These are phyloP conservation scores for Neosilurus hyrtlii DNA, from an alignment of 2,797 vertebrate species.

Conservation along the genomic window DNA sequence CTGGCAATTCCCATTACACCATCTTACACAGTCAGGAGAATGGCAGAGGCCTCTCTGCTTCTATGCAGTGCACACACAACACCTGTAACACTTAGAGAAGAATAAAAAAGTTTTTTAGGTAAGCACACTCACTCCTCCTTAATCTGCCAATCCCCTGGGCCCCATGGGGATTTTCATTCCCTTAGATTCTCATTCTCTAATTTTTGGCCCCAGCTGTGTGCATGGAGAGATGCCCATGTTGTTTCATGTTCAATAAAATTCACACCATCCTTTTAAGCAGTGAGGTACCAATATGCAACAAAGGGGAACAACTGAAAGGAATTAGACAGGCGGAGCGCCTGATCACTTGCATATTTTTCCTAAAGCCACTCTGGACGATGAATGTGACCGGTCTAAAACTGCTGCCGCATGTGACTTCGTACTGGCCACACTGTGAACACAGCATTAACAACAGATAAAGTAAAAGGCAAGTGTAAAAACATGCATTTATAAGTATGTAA, in stretches of 20 bases:
- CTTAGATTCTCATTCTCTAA: slow-evolving; percentile 43
- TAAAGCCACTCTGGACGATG: slow-evolving; percentile 9
- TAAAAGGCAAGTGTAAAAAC: slow-evolving; percentile 24
- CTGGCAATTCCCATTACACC: slow-evolving; percentile 78
- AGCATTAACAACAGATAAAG: slow-evolving; percentile 63
- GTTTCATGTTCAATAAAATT: slow-evolving; percentile 73
- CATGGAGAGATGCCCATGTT: slow-evolving; percentile 66
- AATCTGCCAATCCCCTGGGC: slow-evolving; percentile 34
- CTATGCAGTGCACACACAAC: slow-evolving; percentile 56
- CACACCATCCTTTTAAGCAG: slow-evolving; percentile 64
- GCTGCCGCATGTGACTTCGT: slow-evolving; percentile 63
- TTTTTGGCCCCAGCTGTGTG: slow-evolving; percentile 52
- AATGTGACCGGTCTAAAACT: slow-evolving; percentile 24
- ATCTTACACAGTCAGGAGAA: slow-evolving; percentile 65
- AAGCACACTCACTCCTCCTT: not conserved
- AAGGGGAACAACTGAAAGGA: not conserved
- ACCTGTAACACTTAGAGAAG: slow-evolving; percentile 74
- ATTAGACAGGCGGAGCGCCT: slow-evolving; percentile 7
- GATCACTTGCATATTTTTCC: slow-evolving; percentile 5
- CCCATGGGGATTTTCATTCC: slow-evolving; percentile 52
- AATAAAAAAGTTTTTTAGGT: slow-evolving; percentile 57
- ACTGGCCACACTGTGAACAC: slow-evolving; percentile 63
- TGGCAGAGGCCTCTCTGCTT: slow-evolving; percentile 63
- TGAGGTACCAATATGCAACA: slow-evolving; percentile 9
- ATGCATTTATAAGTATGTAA: slow-evolving; percentile 29